phyloP scores from a whole-genome alignment of 2,888 invertebrate genomes.

The Calliphora vomitoria region DNA sequence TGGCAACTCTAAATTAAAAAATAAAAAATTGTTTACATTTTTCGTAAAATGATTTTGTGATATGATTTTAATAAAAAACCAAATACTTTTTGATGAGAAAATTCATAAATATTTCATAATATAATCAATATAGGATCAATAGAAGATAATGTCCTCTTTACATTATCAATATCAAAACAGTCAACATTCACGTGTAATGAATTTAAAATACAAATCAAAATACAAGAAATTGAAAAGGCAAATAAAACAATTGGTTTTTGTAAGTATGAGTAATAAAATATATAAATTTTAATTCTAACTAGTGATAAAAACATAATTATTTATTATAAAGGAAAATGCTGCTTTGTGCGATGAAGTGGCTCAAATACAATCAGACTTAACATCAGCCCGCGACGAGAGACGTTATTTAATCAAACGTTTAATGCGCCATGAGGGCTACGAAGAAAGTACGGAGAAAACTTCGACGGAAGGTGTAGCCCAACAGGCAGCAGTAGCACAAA shows the following conservation, averaged over 20 bases:
- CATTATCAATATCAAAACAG: conserved; percentile 76
- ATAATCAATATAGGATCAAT: conserved; percentile 3
- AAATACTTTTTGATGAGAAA: background rate
- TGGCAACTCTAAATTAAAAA: no score
- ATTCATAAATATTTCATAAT: background rate
- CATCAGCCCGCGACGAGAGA: conserved; percentile 92
- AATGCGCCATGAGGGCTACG: conserved; percentile 87
- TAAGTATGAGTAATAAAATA: conserved; percentile 67
- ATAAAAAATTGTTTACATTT: no score
- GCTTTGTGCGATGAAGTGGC: conserved; percentile 95
- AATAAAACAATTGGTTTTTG: conserved; percentile 78
- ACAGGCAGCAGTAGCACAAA: conserved; percentile 37
- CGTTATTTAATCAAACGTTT: conserved; percentile 92
- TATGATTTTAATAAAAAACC: no score
- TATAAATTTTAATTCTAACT: background rate
- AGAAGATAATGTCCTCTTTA: conserved; percentile 43
- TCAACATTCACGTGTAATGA: conserved; percentile 78
- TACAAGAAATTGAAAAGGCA: conserved; percentile 77
- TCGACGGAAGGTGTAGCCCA: background rate
- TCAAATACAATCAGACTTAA: conserved; percentile 92
- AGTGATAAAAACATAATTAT: background rate
- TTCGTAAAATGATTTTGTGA: no score
- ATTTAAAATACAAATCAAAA: conserved; percentile 78
- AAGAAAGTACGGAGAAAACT: conserved; percentile 72
- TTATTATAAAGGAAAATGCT: conserved; percentile 90